Base-by-base conservation (phyloP, 2,113 vertebrate species). In the Percopsis transmontana region DNA sequence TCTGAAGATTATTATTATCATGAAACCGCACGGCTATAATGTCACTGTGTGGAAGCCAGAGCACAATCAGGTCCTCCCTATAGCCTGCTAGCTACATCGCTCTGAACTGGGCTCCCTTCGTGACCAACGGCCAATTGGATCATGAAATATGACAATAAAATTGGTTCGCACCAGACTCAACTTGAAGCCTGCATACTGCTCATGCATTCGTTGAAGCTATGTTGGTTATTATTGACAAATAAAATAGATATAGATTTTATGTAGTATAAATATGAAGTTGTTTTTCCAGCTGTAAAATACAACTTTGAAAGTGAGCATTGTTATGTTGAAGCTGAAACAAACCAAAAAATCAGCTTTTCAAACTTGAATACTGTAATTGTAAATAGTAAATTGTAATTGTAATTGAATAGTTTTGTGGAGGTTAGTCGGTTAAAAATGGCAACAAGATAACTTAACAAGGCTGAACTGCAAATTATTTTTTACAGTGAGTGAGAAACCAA, bases 1-100 rank as follows among this genome's bases (percentile, higher is more conserved):
- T 88, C 84, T 79, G 78, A 89, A 90, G 91, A 91, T 91, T 91
- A 92, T 92, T 92, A 93, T 92, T 92, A 91, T 92, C 90, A 89
- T 90, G 84, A 91, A 92, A 91, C 91, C 91, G 80, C 91, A 90
- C 87, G 83, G 89, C 90, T 92, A 91, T 92, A 92, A 92, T 91
- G 91, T 91, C 88, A 90, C 91, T 92, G 86, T 89, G 86, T 81
- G 84, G 83, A 91, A 90, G 90, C 91, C 91, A 89, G 84, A 90
- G 90, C 83, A 91, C 90, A 90, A 87, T 89, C 89, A 84, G 68
- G 86, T 88, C 81, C 85, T 88, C 88, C 86, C 81, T 87, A 87
- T 85, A 88, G 85, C 87, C 82, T 84, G 72, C 83, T 68, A 79
- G 82, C 81, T 84, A 84, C 60, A 69, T 80, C 84, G 74, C 78